Conservation (phyloP, 1,140 invertebrate genomes). For the Cherax destructor region DNA sequence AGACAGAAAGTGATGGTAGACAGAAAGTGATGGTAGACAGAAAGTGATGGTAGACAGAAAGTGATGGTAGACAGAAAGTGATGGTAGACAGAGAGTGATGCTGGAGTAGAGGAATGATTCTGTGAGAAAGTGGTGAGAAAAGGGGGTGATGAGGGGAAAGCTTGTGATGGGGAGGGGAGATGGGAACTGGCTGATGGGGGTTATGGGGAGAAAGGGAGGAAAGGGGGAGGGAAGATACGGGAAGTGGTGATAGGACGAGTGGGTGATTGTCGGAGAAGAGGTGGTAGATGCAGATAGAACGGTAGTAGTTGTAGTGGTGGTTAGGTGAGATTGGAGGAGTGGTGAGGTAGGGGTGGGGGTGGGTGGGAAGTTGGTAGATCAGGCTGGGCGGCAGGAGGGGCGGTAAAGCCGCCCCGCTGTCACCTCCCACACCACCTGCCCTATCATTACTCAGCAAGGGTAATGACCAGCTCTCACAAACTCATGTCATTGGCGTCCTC, state of each 20-base stretch:
- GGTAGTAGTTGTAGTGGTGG: not conserved
- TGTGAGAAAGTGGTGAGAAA: too few species aligned
- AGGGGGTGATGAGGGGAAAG: not conserved
- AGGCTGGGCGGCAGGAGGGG: not conserved
- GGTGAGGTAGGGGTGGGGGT: not conserved
- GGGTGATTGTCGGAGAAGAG: too few species aligned
- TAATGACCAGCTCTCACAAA: slow-evolving; percentile 44
- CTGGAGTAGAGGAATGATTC: too few species aligned
- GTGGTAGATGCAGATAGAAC: too few species aligned
- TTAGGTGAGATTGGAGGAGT: not conserved
- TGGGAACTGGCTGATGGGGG: not conserved
- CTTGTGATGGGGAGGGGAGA: too few species aligned
- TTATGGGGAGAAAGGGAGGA: not conserved
- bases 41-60: too few species aligned
- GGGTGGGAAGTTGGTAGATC: not conserved
- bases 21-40: too few species aligned
- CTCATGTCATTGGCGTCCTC: slow-evolving; percentile 44
- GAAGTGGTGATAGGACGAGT: not conserved
- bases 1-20: too few species aligned
- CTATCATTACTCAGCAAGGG: slow-evolving; percentile 34
- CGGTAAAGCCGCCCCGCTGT: not conserved
- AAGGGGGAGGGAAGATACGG: not conserved
- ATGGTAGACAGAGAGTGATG: too few species aligned
- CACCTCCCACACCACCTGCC: slow-evolving; percentile 2
- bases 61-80: too few species aligned